phyloP scores from a whole-genome alignment of 2,888 invertebrate genomes.

The Archips crataeganus region DNA sequence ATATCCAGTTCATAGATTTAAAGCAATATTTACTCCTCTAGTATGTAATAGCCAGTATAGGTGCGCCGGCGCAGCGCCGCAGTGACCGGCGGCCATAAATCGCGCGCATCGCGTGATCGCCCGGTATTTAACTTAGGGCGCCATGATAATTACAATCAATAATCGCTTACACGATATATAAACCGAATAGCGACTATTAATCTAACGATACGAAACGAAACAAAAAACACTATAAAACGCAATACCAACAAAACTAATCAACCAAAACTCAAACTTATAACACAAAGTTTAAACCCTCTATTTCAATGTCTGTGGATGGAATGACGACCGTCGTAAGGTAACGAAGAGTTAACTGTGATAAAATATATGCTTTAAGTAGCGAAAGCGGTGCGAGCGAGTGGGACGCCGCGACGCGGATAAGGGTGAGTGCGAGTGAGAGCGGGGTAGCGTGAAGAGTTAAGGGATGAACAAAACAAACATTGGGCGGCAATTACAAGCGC shows the following conservation, averaged over 20 bases:
- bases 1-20: neutral
- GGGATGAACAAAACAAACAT: conserved; percentile 75
- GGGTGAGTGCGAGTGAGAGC: conserved; percentile 41
- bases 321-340: conserved; percentile 47
- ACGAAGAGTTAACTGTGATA: conserved; percentile 67
- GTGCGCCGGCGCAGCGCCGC: conserved; percentile 41
- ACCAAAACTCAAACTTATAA: conserved; percentile 37
- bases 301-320: conserved; percentile 25
- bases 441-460: conserved; percentile 57
- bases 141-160: conserved; percentile 83
- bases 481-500: conserved; percentile 76
- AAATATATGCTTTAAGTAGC: conserved; percentile 70
- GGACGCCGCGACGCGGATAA: conserved; percentile 40
- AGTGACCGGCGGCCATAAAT: conserved; percentile 62
- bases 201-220: conserved; percentile 54
- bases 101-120: conserved; percentile 68
- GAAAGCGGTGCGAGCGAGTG: conserved; percentile 53
- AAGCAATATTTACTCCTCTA: conserved; percentile 12
- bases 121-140: conserved; percentile 69
- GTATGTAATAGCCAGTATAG: neutral
- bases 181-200: conserved; percentile 69
- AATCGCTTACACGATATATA: conserved; percentile 63
- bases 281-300: conserved; percentile 34
- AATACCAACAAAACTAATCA: conserved; percentile 37
- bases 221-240: conserved; percentile 39